A percentile compares a stretch with the other conserved stretches of the same genome.
Evolutionary conservation across 2,113 vertebrate genomes (phyloP).

Genomic region (Ptilorrhoa leucosticta): DNA sequence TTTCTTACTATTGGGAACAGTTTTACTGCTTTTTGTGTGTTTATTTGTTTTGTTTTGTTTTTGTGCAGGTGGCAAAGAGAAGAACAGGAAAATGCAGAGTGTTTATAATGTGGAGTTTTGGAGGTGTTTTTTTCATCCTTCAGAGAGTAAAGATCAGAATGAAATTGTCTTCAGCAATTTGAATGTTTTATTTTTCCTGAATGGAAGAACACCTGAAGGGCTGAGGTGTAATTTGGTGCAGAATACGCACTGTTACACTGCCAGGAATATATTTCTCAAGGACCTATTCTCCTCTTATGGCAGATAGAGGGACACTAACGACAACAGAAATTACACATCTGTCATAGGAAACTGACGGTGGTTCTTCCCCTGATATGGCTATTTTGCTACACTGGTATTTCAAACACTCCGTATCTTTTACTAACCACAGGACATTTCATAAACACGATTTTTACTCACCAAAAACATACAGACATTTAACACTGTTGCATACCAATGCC

Average conservation of each 20-base stretch:
- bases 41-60: background rate
- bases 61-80: background rate
- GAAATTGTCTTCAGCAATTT: conserved; percentile 23
- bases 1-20: background rate
- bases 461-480: background rate
- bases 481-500: background rate
- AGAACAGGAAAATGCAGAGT: background rate
- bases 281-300: background rate
- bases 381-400: background rate
- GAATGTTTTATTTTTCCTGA: background rate
- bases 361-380: background rate
- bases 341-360: background rate
- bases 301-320: background rate
- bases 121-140: background rate
- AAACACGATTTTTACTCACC: background rate
- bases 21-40: background rate
- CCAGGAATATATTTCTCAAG: background rate
- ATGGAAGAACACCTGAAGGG: background rate
- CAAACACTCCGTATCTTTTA: background rate
- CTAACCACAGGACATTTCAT: background rate
- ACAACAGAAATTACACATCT: background rate
- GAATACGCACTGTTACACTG: background rate
- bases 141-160: background rate
- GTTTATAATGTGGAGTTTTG: background rate
- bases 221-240: background rate